Evolutionary conservation across 2,113 vertebrate species (phyloP).

Genomic region (Pantherophis guttatus): DNA sequence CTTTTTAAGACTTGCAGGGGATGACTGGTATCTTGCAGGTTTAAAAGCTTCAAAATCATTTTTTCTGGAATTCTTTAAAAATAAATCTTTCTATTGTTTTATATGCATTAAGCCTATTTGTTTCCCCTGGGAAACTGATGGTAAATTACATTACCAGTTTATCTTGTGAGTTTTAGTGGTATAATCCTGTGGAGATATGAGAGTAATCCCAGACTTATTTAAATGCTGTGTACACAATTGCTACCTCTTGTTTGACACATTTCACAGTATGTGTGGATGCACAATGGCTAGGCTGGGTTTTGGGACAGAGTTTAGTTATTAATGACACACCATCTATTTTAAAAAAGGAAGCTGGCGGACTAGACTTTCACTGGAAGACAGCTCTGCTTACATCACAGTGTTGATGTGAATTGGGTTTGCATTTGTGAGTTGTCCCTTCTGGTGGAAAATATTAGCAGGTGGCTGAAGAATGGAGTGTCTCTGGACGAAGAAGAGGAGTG

Average conservation of each 20-base stretch:
- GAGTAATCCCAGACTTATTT: background rate
- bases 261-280: background rate
- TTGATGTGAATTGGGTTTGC: background rate
- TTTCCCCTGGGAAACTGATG: background rate
- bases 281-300: background rate
- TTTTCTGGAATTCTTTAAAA: background rate
- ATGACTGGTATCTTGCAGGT: background rate
- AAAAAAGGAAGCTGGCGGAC: background rate
- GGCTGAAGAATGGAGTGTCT: background rate
- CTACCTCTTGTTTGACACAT: background rate
- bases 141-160: background rate
- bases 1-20: background rate
- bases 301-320: background rate
- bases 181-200: background rate
- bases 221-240: background rate
- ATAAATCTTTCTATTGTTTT: background rate
- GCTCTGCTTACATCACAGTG: background rate
- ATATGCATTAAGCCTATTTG: background rate
- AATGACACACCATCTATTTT: background rate
- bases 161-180: background rate
- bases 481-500: background rate
- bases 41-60: background rate
- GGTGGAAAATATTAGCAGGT: background rate
- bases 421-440: background rate
- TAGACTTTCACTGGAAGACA: slow-evolving; percentile 2